Evolutionary conservation across 2,888 invertebrate species (phyloP).

Genomic region (Drosophila neotestacea): DNA sequence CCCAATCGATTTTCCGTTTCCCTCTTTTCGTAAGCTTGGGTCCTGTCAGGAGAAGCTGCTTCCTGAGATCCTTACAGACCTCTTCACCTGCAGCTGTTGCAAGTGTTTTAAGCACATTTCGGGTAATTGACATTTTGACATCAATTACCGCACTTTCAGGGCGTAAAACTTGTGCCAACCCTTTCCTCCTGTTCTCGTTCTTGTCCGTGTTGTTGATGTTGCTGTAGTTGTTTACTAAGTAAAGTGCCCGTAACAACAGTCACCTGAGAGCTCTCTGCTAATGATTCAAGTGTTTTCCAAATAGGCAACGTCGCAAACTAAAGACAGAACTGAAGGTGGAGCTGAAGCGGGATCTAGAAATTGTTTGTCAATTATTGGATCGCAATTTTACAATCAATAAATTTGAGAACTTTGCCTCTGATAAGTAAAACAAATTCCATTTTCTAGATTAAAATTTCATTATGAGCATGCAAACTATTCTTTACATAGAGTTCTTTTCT

Average conservation of each 20-base stretch:
- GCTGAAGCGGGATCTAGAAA: not conserved
- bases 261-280: conserved; percentile 49
- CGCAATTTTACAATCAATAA: not conserved
- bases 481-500: not conserved
- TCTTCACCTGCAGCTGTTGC: conserved; percentile 35
- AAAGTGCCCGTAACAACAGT: conserved; percentile 41
- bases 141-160: conserved; percentile 67
- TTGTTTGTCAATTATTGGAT: conserved; percentile 19
- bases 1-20: conserved; percentile 59
- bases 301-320: conserved; percentile 19
- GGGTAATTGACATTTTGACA: conserved; percentile 76
- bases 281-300: conserved; percentile 56
- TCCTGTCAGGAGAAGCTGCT: conserved; percentile 26
- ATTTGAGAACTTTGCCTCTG: not conserved
- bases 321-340: not conserved
- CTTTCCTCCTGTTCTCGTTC: not conserved
- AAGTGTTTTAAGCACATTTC: conserved; percentile 72
- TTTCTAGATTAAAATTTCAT: not conserved
- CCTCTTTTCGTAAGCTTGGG: conserved; percentile 1
- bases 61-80: conserved; percentile 23
- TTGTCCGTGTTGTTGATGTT: conserved; percentile 15
- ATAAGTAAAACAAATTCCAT: too few relatives aligned
- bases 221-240: conserved; percentile 39
- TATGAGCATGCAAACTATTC: not conserved
- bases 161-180: conserved; percentile 43